phyloP scores from a whole-genome alignment of 2,888 invertebrate genomes.

The Drosophila monieri region DNA sequence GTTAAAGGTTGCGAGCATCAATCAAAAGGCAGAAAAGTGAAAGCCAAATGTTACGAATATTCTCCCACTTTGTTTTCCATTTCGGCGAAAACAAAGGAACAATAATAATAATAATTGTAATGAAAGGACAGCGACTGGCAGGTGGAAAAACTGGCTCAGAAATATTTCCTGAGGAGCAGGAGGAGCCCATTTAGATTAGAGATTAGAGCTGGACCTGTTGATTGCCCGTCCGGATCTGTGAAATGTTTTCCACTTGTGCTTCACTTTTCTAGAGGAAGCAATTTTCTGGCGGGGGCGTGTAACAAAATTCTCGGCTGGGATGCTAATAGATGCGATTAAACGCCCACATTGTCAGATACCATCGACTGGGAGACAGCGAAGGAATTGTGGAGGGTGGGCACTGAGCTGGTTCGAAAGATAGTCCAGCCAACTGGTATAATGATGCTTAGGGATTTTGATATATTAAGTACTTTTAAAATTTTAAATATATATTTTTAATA shows the following conservation, averaged over 20 bases:
- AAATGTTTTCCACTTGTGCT: slow-evolving; percentile 46
- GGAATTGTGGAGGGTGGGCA: neutral
- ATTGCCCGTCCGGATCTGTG: slow-evolving; percentile 26
- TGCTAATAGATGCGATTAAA: slow-evolving; percentile 78
- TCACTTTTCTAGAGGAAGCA: slow-evolving; percentile 37
- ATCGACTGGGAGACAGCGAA: slow-evolving; percentile 15
- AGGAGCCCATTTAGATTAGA: slow-evolving; percentile 14
- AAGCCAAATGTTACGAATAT: slow-evolving; percentile 43
- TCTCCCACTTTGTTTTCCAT: neutral
- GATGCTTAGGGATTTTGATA: too few species aligned
- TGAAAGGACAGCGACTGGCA: slow-evolving; percentile 14
- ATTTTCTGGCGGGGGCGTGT: slow-evolving; percentile 35
- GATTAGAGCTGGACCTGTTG: slow-evolving; percentile 44
- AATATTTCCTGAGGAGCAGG: neutral
- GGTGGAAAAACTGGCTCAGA: slow-evolving; percentile 13
- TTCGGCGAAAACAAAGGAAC: slow-evolving; percentile 21
- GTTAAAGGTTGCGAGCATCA: slow-evolving; percentile 70
- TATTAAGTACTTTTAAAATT: too few species aligned
- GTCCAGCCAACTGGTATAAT: neutral
- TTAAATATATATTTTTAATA: too few species aligned
- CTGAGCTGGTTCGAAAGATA: neutral
- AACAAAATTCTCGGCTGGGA: slow-evolving; percentile 45
- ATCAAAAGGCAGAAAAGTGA: slow-evolving; percentile 49
- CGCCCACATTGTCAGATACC: slow-evolving; percentile 57
- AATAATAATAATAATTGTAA: slow-evolving; percentile 26